phyloP scores from a whole-genome alignment of 2,797 vertebrate genomes.

The Cossypha caffra region DNA sequence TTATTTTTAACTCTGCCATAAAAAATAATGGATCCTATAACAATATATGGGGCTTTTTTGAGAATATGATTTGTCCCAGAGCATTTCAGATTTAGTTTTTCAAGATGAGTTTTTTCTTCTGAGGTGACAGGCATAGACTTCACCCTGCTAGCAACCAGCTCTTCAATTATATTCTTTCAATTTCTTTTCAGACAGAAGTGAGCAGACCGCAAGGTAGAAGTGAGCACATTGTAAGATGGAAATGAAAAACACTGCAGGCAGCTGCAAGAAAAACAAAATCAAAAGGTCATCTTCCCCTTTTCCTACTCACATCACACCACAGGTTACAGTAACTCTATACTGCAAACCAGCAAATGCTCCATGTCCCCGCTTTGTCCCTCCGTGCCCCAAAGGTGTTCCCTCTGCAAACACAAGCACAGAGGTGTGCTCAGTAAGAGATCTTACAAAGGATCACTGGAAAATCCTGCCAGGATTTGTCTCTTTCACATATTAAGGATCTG shows the following conservation, averaged over 20 bases:
- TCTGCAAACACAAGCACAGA: fast-evolving
- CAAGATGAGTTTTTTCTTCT: background rate
- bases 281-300: background rate
- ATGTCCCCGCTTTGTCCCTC: background rate
- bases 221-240: background rate
- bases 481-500: background rate
- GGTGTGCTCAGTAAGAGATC: background rate
- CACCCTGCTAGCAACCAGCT: background rate
- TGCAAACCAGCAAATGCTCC: background rate
- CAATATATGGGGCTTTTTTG: fast-evolving
- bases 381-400: background rate
- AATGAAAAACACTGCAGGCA: background rate
- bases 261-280: background rate
- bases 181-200: background rate
- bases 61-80: background rate
- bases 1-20: background rate
- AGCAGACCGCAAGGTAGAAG: background rate
- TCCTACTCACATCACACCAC: background rate
- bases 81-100: background rate
- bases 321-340: background rate
- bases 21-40: background rate
- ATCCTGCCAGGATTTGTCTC: background rate
- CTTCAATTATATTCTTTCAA: background rate
- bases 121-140: background rate
- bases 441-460: background rate